Conservation (phyloP, 2,888 invertebrate genomes). For the Petrolisthes cinctipes region DNA sequence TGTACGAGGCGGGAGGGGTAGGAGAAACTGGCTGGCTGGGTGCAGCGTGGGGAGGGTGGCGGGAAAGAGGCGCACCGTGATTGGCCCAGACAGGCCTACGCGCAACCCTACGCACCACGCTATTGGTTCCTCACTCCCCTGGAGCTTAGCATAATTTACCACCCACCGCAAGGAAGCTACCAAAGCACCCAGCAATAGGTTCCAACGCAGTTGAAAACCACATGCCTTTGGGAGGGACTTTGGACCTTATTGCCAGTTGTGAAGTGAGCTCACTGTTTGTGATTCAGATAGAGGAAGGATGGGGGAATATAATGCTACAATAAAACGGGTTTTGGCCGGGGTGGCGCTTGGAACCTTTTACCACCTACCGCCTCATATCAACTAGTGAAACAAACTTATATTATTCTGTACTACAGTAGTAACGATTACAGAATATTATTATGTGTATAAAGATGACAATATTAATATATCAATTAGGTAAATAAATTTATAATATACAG, state of each 20-base stretch:
- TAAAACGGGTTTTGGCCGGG: neutral
- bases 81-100: neutral
- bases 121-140: neutral
- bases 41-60: neutral
- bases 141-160: neutral
- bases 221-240: neutral
- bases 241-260: neutral
- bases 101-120: neutral
- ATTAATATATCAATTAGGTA: too few relatives aligned
- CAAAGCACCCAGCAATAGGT: neutral
- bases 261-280: neutral
- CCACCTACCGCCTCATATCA: neutral
- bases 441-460: too few relatives aligned
- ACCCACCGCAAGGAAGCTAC: neutral
- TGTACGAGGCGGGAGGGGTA: neutral
- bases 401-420: too few relatives aligned
- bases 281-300: neutral
- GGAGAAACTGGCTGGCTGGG: neutral
- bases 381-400: too few relatives aligned
- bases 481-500: too few relatives aligned
- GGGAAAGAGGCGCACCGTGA: neutral
- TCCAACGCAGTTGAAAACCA: neutral
- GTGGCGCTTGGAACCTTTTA: neutral
- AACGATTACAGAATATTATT: too few relatives aligned
- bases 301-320: too few relatives aligned